Evolutionary conservation across 2,113 vertebrate species (phyloP).

Genomic region (Tragelaphus scriptus): DNA sequence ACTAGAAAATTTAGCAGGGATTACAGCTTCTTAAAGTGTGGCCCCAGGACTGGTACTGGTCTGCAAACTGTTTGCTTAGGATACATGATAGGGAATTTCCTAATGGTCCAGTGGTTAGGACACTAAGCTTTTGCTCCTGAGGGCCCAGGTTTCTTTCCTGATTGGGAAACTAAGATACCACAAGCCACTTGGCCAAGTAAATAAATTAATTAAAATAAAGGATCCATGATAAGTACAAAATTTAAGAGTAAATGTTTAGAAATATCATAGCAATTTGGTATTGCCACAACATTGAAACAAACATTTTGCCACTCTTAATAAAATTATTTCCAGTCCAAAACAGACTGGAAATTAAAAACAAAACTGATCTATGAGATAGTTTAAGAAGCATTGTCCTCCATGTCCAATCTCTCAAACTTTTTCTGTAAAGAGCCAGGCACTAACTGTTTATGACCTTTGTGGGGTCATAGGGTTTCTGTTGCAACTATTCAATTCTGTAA

Average conservation of each 20-base stretch:
- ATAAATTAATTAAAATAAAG: neutral
- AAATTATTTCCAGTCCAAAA: neutral
- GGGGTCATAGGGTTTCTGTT: neutral
- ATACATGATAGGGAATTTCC: neutral
- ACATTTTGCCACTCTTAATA: conserved; percentile 18
- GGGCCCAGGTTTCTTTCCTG: neutral
- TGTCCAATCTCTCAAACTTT: neutral
- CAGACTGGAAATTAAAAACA: neutral
- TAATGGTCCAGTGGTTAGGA: neutral
- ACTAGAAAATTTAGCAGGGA: neutral
- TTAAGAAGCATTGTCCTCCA: neutral
- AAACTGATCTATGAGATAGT: neutral
- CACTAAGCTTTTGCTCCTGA: neutral
- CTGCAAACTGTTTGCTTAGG: neutral
- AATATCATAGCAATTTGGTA: neutral
- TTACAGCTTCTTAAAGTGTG: neutral
- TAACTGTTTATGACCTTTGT: neutral
- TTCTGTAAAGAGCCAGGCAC: neutral
- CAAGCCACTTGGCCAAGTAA: neutral
- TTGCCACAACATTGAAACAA: neutral
- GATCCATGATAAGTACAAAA: neutral
- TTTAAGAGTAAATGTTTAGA: neutral
- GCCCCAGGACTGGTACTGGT: neutral
- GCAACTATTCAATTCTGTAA: neutral
- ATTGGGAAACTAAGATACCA: neutral